These are phyloP conservation scores for Chamaea fasciata DNA, from an alignment of 2,113 vertebrate species.

Conservation along the genomic window DNA sequence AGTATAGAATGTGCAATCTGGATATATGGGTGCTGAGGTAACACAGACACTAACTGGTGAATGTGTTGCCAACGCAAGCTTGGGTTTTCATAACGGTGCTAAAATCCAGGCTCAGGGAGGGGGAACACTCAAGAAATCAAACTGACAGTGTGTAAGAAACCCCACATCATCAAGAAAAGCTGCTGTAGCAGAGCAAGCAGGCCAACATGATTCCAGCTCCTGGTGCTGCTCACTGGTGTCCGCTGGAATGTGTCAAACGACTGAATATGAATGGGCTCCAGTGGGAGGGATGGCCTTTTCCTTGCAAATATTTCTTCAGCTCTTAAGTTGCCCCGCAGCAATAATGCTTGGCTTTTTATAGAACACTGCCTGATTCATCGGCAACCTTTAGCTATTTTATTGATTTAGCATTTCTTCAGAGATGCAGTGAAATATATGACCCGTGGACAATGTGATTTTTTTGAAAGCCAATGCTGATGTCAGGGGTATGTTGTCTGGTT, in stretches of 20 bases:
- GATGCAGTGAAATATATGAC: conserved; percentile 49
- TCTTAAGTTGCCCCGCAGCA: conserved; percentile 42
- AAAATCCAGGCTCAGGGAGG: not conserved
- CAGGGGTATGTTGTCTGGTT: not conserved
- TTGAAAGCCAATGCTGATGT: conserved; percentile 5
- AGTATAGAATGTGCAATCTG: not conserved
- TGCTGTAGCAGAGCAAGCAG: not conserved
- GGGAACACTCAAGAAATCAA: not conserved
- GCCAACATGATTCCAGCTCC: not conserved
- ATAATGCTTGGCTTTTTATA: conserved; percentile 51
- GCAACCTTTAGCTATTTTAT: conserved; percentile 68
- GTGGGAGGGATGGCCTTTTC: conserved; percentile 36
- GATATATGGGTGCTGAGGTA: not conserved
- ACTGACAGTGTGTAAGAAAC: not conserved
- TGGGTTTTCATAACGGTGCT: not conserved
- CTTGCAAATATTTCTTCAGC: conserved; percentile 57
- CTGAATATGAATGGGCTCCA: not conserved
- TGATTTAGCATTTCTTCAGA: conserved; percentile 70
- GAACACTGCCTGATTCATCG: conserved; percentile 44
- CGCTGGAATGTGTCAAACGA: not conserved
- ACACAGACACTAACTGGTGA: not conserved
- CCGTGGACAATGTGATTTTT: conserved; percentile 26
- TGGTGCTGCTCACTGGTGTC: not conserved
- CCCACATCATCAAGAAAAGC: not conserved
- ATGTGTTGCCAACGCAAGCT: not conserved